Evolutionary conservation across 1,140 invertebrate species (phyloP).

Genomic region (Ruditapes philippinarum): DNA sequence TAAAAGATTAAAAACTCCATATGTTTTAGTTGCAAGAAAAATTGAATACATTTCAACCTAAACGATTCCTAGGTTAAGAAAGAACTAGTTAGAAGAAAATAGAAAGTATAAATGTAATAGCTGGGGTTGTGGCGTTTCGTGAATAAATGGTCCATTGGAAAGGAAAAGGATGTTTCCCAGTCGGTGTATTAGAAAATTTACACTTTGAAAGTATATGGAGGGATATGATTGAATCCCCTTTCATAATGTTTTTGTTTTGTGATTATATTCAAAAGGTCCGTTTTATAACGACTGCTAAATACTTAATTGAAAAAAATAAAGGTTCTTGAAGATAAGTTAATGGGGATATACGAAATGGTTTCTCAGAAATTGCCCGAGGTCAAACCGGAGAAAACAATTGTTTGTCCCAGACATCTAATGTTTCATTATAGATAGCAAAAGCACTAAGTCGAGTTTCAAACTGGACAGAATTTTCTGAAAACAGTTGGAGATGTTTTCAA

Average conservation of each 20-base stretch:
- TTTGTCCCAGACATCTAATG: neutral
- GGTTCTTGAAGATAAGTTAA: conserved; percentile 46
- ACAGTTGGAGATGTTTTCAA: neutral
- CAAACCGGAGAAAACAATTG: conserved; percentile 15
- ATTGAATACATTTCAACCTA: conserved; percentile 73
- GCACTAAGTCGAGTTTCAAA: neutral
- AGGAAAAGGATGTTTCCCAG: conserved; percentile 81
- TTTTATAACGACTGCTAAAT: conserved; percentile 75
- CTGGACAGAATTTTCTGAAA: neutral
- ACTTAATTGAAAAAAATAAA: conserved; percentile 63
- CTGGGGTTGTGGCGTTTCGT: conserved; percentile 77
- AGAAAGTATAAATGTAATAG: conserved; percentile 61
- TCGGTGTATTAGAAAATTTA: conserved; percentile 76
- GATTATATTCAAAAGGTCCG: conserved; percentile 80
- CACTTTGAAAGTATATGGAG: conserved; percentile 73
- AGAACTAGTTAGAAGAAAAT: conserved; percentile 80
- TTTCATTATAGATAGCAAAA: neutral
- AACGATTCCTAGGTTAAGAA: conserved; percentile 75
- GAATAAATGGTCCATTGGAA: conserved; percentile 81
- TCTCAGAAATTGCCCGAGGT: conserved; percentile 69
- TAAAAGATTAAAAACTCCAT: conserved; percentile 75
- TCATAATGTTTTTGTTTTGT: conserved; percentile 83
- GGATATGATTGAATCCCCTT: conserved; percentile 81
- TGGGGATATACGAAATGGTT: conserved; percentile 81
- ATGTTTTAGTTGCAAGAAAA: conserved; percentile 78